Conservation (phyloP, 2,888 invertebrate genomes). For the Rhyacophila evoluta region DNA sequence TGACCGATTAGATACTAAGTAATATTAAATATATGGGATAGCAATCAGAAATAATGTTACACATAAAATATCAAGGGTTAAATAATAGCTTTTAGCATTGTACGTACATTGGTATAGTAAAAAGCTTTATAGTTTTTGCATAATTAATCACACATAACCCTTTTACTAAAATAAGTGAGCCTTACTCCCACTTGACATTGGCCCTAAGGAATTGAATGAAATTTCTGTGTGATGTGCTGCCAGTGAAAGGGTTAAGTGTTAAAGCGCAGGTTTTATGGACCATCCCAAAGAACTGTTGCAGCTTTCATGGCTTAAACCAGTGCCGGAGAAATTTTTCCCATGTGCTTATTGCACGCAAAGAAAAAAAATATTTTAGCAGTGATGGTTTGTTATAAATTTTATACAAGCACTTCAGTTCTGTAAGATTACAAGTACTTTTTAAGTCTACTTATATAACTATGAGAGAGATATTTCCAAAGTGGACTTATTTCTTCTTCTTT, state of each 20-base stretch:
- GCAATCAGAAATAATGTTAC: no score
- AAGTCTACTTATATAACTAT: no score
- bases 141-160: not conserved
- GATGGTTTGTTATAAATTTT: no score
- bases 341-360: no score
- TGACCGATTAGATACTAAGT: no score
- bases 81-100: not conserved
- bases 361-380: no score
- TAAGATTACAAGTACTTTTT: no score
- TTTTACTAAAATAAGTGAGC: not conserved
- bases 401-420: no score
- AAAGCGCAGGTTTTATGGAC: conserved; percentile 12
- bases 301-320: not conserved
- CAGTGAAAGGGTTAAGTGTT: not conserved
- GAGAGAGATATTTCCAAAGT: no score
- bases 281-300: conserved; percentile 12
- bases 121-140: not conserved
- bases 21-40: no score
- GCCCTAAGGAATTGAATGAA: conserved; percentile 9
- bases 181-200: not conserved
- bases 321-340: no score
- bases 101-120: not conserved
- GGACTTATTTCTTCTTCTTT: no score
- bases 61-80: not conserved
- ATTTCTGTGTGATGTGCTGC: not conserved